Base-by-base conservation (phyloP, 64 coral and sea anemone species). In the Catalaphyllia jardinei region DNA sequence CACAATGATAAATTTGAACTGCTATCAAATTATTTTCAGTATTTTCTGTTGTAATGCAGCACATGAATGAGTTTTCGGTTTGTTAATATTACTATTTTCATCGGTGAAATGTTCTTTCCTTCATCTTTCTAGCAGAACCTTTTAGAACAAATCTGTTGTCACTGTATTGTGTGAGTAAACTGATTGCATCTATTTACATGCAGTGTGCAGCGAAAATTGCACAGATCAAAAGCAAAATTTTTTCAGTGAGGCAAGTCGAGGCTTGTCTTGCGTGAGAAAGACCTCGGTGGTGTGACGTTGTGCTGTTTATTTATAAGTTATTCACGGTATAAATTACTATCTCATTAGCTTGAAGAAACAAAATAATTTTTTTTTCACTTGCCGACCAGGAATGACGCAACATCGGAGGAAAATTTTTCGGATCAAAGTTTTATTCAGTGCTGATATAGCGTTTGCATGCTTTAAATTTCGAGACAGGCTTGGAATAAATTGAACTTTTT, bases 331-430 rank as follows among this genome's bases (percentile, higher is more conserved):
- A 80, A 80, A 71, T 85, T 39, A 50, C 38, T 13, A 31, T 29
- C 20, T 52, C 9, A 85, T 85, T 85, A 50, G 35, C 81, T 71
- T 85, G 52, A 29, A 51, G 24, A 85, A 85, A 52, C 38, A 50
- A 79, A 54, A 46, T 8, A 46, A n/a, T 20, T 57, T 4, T 51
- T 46, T 20, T 31, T 38, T 13, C 8, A 33, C 59, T 64, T n/a
- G 79, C 30, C 14, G 60, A 9, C 14, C 10, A 65, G 69, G 38
- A 42, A 22, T 17, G 35, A 71, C 24, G 10, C 8, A 17, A 10
- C 22, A 24, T 2, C 3, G 59, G 10, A 28, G 25, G n/a, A 54
- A 51, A 71, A 51, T 25, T 71, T 51, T 16, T 8, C 10, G 38
- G 25, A 6, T 22, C n/a, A 51, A 50, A 33, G 6, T 51, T 25